These are phyloP conservation scores for Portevinia maculata DNA, from an alignment of 2,888 invertebrate genomes.

Conservation along the genomic window DNA sequence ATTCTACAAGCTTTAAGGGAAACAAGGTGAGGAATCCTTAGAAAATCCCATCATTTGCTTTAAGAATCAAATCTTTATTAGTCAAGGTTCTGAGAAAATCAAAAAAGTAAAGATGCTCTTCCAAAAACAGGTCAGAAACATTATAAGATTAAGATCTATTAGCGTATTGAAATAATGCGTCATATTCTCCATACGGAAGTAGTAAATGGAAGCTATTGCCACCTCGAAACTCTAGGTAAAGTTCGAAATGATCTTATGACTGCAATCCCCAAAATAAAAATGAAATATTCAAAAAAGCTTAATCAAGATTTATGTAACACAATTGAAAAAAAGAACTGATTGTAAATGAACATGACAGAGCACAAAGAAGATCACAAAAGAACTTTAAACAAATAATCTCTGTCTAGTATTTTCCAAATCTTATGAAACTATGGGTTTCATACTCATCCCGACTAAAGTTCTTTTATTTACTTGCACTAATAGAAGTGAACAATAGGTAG, in stretches of 20 bases:
- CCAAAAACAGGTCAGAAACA: slow-evolving; percentile 22
- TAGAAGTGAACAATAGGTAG: no score
- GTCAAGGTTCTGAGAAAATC: not conserved
- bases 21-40: slow-evolving; percentile 23
- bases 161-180: slow-evolving; percentile 1
- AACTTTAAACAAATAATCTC: slow-evolving; percentile 32
- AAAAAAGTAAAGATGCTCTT: slow-evolving; percentile 21
- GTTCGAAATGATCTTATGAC: slow-evolving; percentile 11
- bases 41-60: slow-evolving; percentile 16
- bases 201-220: slow-evolving; percentile 9
- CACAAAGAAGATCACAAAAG: slow-evolving; percentile 35
- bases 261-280: slow-evolving; percentile 9
- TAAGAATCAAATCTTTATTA: slow-evolving; percentile 24
- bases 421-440: slow-evolving; percentile 17
- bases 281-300: slow-evolving; percentile 4
- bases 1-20: slow-evolving; percentile 14
- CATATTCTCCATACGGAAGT: not conserved
- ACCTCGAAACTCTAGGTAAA: slow-evolving; percentile 5
- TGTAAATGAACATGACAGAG: slow-evolving; percentile 33
- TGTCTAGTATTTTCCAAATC: slow-evolving; percentile 37
- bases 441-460: no score
- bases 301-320: slow-evolving; percentile 1
- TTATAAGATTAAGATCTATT: slow-evolving; percentile 3
- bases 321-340: slow-evolving; percentile 22
- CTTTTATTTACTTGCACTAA: no score